A percentile compares a stretch with the other conserved stretches of the same genome.
Evolutionary conservation across 2,888 invertebrate genomes (phyloP).

Genomic region (Phaonia tiefii): DNA sequence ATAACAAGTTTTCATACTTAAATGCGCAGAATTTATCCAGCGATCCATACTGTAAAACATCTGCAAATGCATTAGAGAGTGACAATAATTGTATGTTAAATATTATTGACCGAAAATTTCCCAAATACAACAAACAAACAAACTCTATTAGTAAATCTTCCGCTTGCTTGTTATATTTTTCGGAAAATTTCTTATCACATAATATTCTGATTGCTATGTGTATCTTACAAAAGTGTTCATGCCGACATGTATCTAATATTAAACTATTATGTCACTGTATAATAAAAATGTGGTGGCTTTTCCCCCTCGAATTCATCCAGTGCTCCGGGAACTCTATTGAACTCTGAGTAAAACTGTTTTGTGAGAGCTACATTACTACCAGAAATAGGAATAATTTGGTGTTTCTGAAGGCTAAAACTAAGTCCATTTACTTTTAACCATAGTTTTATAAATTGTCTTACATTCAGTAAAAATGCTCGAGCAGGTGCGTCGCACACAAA

Average conservation of each 20-base stretch:
- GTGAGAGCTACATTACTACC: no score
- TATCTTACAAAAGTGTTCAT: not conserved
- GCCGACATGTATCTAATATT: not conserved
- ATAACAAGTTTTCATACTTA: not conserved
- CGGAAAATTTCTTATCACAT: not conserved
- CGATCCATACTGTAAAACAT: not conserved
- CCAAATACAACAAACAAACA: not conserved
- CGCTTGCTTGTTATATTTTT: not conserved
- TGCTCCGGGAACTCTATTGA: no score
- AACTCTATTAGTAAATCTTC: not conserved
- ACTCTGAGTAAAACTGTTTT: no score
- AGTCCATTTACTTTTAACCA: no score
- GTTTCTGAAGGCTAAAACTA: no score
- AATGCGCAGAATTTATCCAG: not conserved
- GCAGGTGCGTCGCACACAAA: no score
- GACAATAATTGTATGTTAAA: no score
- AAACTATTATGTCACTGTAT: not conserved
- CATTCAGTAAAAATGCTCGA: no score
- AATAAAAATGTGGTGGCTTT: slow-evolving; percentile 12
- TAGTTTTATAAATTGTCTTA: no score
- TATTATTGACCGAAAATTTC: no score
- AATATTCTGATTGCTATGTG: slow-evolving; percentile 1
- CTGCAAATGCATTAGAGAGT: not conserved
- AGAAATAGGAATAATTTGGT: no score
- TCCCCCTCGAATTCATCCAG: no score